Conservation (phyloP, 2,113 vertebrate species). For the Lycaon pictus region DNA sequence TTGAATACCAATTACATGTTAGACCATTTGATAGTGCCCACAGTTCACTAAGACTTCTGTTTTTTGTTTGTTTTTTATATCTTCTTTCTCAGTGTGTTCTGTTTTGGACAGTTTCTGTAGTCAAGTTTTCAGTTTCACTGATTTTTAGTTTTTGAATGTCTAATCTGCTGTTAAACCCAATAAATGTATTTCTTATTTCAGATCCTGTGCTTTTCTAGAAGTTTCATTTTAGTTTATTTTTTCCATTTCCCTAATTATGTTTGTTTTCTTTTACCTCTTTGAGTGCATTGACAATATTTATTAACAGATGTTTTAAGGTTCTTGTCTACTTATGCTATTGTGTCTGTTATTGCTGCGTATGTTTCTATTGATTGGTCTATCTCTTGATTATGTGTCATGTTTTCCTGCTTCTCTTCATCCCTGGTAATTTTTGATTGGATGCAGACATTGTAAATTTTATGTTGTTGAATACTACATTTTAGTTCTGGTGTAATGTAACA, state of each 20-base stretch:
- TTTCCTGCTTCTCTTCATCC: neutral
- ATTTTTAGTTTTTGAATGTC: neutral
- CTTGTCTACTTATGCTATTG: neutral
- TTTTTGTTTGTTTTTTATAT: neutral
- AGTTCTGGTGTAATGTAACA: neutral
- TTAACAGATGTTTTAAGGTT: neutral
- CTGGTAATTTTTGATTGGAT: conserved; percentile 10
- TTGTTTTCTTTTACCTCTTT: conserved; percentile 17
- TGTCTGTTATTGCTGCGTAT: conserved; percentile 10
- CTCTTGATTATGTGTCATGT: neutral
- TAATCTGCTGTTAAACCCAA: neutral
- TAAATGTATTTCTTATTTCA: neutral
- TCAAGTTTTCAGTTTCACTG: neutral
- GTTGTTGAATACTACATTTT: neutral
- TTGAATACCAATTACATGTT: neutral
- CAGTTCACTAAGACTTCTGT: neutral
- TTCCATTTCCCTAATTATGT: neutral
- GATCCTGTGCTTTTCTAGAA: neutral
- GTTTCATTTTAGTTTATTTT: neutral
- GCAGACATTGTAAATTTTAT: neutral
- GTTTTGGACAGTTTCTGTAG: neutral
- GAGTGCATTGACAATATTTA: neutral
- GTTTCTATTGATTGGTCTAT: neutral
- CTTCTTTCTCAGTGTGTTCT: neutral
- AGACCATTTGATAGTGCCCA: neutral